Percentiles rank a stretch among this genome's conserved stretches.
These are phyloP conservation scores for Setophaga coronata DNA, from an alignment of 2,113 vertebrate genomes.

Conservation along the genomic window DNA sequence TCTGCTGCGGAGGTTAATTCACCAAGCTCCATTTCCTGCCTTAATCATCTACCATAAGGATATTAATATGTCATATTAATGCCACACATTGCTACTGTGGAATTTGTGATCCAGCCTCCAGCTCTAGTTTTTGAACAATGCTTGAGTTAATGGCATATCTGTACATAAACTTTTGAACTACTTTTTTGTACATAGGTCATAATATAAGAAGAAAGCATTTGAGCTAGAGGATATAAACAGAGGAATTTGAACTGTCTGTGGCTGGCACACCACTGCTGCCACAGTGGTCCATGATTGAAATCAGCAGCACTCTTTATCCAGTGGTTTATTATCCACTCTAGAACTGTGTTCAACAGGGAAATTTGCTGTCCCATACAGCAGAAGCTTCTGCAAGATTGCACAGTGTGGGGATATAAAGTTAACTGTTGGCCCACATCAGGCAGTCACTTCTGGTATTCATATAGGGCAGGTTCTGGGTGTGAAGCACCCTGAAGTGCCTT, in stretches of 20 bases:
- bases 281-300: neutral
- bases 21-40: slow-evolving; percentile 46
- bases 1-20: slow-evolving; percentile 42
- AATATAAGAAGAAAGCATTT: neutral
- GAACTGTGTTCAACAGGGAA: neutral
- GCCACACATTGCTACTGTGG: neutral
- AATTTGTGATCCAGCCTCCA: neutral
- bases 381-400: neutral
- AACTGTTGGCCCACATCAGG: neutral
- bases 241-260: neutral
- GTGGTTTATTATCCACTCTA: neutral
- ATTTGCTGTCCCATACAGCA: neutral
- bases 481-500: neutral
- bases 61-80: slow-evolving; percentile 13
- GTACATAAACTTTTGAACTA: neutral
- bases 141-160: neutral
- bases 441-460: fast-evolving
- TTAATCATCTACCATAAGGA: neutral
- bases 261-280: neutral
- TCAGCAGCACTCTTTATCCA: neutral
- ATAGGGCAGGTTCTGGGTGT: neutral
- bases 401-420: neutral
- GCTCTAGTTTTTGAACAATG: neutral
- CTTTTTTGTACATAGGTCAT: neutral
- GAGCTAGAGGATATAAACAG: neutral